Percentiles rank a stretch among this genome's conserved stretches.
phyloP scores from a whole-genome alignment of 2,113 vertebrate genomes.

The Seriola aureovittata region DNA sequence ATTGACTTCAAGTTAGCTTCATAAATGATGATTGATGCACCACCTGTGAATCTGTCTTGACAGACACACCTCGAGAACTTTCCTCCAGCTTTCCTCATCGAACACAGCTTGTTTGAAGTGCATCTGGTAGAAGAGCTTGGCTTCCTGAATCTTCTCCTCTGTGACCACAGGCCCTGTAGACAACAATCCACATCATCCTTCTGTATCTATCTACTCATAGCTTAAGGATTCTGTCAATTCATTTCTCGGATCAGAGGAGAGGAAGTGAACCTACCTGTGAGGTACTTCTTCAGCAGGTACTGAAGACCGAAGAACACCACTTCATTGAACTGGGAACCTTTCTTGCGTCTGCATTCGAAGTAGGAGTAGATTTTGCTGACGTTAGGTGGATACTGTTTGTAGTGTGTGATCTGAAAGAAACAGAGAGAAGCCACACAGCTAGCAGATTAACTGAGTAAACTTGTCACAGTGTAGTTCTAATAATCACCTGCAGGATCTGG shows the following conservation, averaged over 20 bases:
- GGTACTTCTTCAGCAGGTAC: conserved; percentile 85
- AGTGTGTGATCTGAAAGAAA: conserved; percentile 83
- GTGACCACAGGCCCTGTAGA: conserved; percentile 82
- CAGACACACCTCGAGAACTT: conserved; percentile 78
- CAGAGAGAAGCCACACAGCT: background rate
- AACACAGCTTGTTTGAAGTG: conserved; percentile 85
- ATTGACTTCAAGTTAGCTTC: background rate
- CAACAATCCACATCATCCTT: background rate
- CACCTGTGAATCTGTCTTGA: background rate
- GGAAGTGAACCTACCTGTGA: conserved; percentile 71
- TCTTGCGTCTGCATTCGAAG: conserved; percentile 84
- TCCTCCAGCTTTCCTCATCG: conserved; percentile 85
- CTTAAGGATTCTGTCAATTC: background rate
- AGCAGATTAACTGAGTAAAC: background rate
- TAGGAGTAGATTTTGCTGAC: conserved; percentile 85
- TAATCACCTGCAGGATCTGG: background rate
- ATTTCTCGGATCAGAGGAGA: background rate
- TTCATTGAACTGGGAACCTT: conserved; percentile 78
- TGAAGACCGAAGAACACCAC: conserved; percentile 86
- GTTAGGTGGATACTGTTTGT: conserved; percentile 86
- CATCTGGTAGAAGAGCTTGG: conserved; percentile 84
- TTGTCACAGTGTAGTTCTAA: background rate
- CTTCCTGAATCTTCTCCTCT: conserved; percentile 86
- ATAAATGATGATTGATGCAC: background rate
- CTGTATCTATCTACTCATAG: background rate